Evolutionary conservation across 2,797 vertebrate genomes (phyloP).

Genomic region (Pantherophis vulpinus): DNA sequence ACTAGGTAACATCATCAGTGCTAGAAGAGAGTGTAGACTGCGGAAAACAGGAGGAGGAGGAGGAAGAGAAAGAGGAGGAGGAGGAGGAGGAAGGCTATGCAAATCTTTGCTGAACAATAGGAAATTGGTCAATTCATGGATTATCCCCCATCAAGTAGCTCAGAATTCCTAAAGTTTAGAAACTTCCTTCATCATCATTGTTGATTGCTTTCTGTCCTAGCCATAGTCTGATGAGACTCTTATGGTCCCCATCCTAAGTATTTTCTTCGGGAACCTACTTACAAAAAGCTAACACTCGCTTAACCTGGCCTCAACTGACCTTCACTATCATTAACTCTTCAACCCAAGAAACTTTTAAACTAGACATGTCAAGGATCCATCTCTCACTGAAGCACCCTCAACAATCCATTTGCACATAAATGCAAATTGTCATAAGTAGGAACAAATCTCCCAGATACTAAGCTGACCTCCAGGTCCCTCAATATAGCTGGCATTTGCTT

Average conservation of each 20-base stretch:
- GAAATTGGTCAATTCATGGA: not conserved
- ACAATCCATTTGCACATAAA: too few relatives aligned
- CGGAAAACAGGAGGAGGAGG: too few relatives aligned
- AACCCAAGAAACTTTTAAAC: not conserved
- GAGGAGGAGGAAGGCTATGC: not conserved
- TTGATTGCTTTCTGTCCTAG: not conserved
- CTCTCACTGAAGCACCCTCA: not conserved
- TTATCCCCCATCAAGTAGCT: not conserved
- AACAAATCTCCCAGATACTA: not conserved
- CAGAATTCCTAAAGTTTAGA: not conserved
- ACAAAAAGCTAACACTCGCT: not conserved
- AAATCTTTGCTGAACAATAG: not conserved
- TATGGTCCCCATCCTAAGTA: not conserved
- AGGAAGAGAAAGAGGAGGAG: too few relatives aligned
- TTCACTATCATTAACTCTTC: not conserved
- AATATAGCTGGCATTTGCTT: not conserved
- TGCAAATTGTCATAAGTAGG: not conserved
- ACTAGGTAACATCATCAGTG: too few relatives aligned
- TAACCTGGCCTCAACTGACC: not conserved
- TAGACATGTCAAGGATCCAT: too few relatives aligned
- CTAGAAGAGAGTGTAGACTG: too few relatives aligned
- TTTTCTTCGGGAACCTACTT: not conserved
- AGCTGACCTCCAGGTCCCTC: not conserved
- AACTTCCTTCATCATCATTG: not conserved
- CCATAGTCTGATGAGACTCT: not conserved